Base-by-base conservation (phyloP, 2,888 invertebrate genomes). In the Thelaira solivaga region DNA sequence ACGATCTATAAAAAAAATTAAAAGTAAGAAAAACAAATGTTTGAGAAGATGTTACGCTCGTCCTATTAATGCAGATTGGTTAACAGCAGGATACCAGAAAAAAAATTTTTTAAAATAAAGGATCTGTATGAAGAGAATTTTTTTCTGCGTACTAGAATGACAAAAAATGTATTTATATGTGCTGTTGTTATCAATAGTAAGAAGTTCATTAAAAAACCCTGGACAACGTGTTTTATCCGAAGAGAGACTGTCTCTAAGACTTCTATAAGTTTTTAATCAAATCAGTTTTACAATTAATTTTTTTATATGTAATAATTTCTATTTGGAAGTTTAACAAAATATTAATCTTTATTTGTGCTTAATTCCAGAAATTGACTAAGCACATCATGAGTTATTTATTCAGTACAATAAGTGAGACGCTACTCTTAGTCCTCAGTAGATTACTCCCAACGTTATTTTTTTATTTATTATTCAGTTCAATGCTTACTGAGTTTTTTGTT, bases 211-310 rank as follows among this genome's bases (percentile, higher is more conserved):
- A 13, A 45, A 45, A 45, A 61, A 61, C n/a, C 61, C 45, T 13
- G 45, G 61, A 1, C 41, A 59, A 11, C 41, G 57, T 59, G 41
- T 59, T 8, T 29, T 4, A 13, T 18, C 41, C 11, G 57, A 59
- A 13, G 41, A 59, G 18, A 59, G 57, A 41, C 18, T 59, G 6
- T 41, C 57, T 16, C 41, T 59, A 41, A 59, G 41, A 59, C n/a
- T n/a, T n/a, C n/a, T n/a, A 43, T 43, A 59, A 59, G 43, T 29
- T 26, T 43, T 7, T 31, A 43, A 11, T 29, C 29, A 26, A 3
- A 10, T 16, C 13, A 41, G 16, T 26, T 41, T 5, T 57, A 29
- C 29, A 29, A n/a, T 31, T 18, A 31, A 6, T 29, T n/a, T 34
- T 16, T 39, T 16, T 43, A 26, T 13, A 34, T 18, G 20, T 11